Evolutionary conservation across 2,888 invertebrate species (phyloP), one percentile per base, ranked within the genome.

Genomic region (Caenorhabditis imperialis): DNA sequence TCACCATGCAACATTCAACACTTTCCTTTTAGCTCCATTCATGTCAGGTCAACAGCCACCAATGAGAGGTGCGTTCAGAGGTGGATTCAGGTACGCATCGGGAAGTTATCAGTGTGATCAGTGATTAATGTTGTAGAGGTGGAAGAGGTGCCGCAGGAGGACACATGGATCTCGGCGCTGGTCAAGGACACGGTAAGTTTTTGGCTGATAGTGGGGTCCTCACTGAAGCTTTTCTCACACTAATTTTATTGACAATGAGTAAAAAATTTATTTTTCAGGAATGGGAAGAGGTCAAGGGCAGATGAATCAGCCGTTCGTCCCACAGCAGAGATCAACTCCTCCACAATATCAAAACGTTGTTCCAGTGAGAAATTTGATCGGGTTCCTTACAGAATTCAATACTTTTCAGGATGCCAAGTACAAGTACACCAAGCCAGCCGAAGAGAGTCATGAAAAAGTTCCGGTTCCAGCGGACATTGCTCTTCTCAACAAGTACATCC

Each of bases 401-500:
- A 1, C 16, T 14, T 35, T 63, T 47, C 38, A 57, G 57, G 69
- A 69, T 45, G 40, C 61, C 12, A 70, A 55, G 44, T 70, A 37
- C 50, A 55, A 62, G 44, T 70, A 50, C 55, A 57, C 62, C 3
- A 63, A 71, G n/a, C 30, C 48, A 48, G 22, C 40, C n/a, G 61
- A 55, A 16, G 65, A 60, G 1, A 22, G 5, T 14, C 73, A 73
- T 33, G 73, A 73, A 20, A 33, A 65, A 60, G 61, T 50, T 10
- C 53, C 73, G 16, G 37, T 48, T n/a, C 73, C 74, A 12, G 67
- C 74, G 8, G 74, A 86, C 22, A 76, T 83, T 23, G 82, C 86
- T 2, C 75, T 84, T 23, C 74, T 86, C 18, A 86, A 86, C 69
- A 86, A 87, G 50, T 81, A 83, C 35, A 72, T 86, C 18, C 81